Base-by-base conservation (phyloP, 2,888 invertebrate species). In the Ferrisia virgata region DNA sequence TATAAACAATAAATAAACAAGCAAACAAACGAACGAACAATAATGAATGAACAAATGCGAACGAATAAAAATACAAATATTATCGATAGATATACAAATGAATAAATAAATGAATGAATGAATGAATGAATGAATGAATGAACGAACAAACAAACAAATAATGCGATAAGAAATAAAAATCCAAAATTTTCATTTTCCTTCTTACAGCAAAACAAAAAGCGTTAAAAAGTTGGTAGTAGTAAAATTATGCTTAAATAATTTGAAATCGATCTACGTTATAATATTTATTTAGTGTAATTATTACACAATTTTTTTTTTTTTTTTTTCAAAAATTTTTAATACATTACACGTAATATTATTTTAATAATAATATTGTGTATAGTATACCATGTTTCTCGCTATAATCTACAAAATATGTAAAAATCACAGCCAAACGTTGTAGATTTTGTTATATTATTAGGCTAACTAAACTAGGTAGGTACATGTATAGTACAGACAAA, bases 381-480 rank as follows among this genome's bases (percentile, higher is more conserved):
- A 28, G 1, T 25, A 28, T 64, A 64, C 28, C 58, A 64, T 64
- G 58, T 64, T 64, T 64, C 58, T 64, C 58, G 58, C 82, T 64
- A 64, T 69, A 58, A n/a, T 25, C 82, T 82, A 82, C 82, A 28
- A 58, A 82, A 82, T 82, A 82, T 82, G 82, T 82, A 82, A 82
- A 64, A 82, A 82, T 82, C 82, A 82, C 82, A 82, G 82, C 82
- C 82, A 64, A 64, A 64, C 69, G 82, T 82, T 82, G 58, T 36
- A 36, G 58, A 64, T 79, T 79, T 79, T 31, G 33, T 64, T 64
- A 28, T 64, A 64, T 64, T 18, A 18, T 39, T n/a, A n/a, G n/a
- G 58, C 58, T 28, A 64, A 64, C 58, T 64, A 53, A 43, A 13
- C 43, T 43, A 43, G 15, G 11, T 9, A 53, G 53, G n/a, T n/a